Evolutionary conservation across 1,140 invertebrate genomes (phyloP).

Genomic region (Bombus vancouverensis): DNA sequence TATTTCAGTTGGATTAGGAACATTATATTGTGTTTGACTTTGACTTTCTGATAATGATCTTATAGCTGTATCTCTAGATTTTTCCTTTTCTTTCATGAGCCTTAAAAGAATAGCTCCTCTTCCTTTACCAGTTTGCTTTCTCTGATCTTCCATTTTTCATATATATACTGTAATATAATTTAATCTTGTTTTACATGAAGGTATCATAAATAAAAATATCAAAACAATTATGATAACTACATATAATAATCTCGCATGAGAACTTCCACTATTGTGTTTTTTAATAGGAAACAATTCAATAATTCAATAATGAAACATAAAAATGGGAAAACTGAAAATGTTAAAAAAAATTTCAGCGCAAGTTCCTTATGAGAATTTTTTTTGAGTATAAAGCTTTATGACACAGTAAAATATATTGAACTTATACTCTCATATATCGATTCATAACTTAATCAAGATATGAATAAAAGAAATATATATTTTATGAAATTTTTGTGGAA

Average conservation of each 20-base stretch:
- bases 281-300: not conserved
- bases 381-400: not conserved
- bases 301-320: not conserved
- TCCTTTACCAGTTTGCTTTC: conserved; percentile 9
- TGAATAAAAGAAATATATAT: not conserved
- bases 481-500: not conserved
- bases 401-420: not conserved
- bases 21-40: not conserved
- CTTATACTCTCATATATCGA: no score
- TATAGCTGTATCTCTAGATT: no score
- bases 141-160: conserved; percentile 45
- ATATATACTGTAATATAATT: conserved; percentile 1
- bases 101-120: conserved; percentile 39
- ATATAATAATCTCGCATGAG: no score
- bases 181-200: not conserved
- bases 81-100: conserved; percentile 24
- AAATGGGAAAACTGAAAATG: not conserved
- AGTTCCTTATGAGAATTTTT: not conserved
- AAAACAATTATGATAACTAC: no score
- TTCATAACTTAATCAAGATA: not conserved
- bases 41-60: not conserved
- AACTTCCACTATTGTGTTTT: not conserved
- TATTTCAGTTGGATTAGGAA: not conserved
- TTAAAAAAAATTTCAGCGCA: not conserved
- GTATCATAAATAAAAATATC: not conserved